Base-by-base conservation (phyloP, 2,888 invertebrate genomes). In the Syritta pipiens region DNA sequence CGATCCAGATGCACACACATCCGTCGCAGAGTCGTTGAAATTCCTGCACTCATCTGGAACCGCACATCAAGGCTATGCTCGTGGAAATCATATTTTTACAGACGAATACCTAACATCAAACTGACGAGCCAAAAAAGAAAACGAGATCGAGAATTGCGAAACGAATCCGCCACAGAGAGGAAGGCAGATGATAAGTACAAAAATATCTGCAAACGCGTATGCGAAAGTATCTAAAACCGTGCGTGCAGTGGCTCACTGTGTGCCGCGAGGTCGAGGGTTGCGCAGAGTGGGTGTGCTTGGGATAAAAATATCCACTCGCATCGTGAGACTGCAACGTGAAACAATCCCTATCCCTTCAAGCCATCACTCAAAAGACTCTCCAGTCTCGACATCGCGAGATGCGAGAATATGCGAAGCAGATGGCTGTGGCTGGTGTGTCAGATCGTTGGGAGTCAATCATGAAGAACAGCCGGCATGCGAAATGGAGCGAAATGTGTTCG, bases 121-220 rank as follows among this genome's bases (percentile, higher is more conserved):
- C 59, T 62, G 67, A 67, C 30, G 55, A 46, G 14, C 26, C 5
- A 37, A 51, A 59, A 59, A 19, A n/a, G 5, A 20, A 17, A 24
- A 35, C 7, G 49, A 42, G 4, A 19, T 26, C 30, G 48, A 12
- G 10, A 51, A 37, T 30, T 53, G 53, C 26, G 30, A 51, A 67
- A 48, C 19, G 17, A 53, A 46, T 40, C 3, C 12, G 14, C 4
- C 19, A n/a, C 9, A 30, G 42, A 44, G 26, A 17, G 12, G 48
- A 26, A 28, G 53, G 60, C 69, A 57, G 76, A 77, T 71, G 76
- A 59, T 65, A 59, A 44, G 63, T 71, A 77, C n/a, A n/a, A 77
- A 77, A 71, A 77, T 71, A 77, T 65, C 76, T 24, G 28, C 62
- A 62, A 60, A 55, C 30, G 49, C 55, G 35, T 76, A n/a, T n/a